Evolutionary conservation across 2,888 invertebrate species (phyloP), one percentile per base, ranked within the genome.

Genomic region (Eugnorisma glareosa): DNA sequence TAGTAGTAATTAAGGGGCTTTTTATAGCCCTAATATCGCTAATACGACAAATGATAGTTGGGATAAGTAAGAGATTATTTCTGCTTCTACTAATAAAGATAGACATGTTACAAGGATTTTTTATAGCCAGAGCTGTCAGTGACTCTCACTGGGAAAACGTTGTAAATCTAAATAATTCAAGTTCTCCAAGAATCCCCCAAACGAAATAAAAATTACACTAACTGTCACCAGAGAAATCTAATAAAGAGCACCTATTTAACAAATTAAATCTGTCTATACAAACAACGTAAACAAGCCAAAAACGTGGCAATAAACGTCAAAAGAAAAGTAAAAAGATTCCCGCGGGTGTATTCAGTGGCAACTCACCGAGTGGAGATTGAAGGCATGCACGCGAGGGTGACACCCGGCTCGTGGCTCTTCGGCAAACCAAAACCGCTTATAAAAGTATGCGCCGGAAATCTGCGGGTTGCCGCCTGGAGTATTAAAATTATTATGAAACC

Each of bases 401-500:
- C 93, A 93, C 90, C 83, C 92, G 88, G 72, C 43, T 93, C 93
- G 92, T 89, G 88, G 85, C 89, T 93, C 93, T 92, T 90, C 82
- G 87, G 92, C 90, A 91, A 92, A 89, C 91, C 89, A 90, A 90
- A 93, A 92, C 92, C 93, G 93, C 93, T 93, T 94, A 93, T 93
- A 93, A 92, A 94, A 94, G 93, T 94, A 94, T 94, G 93, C 93
- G 91, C 87, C 84, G 90, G 90, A 91, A 93, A 93, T 93, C 93
- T 91, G 89, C 89, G 88, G 83, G 87, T 89, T 90, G 90, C 90
- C 91, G 84, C 89, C 90, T 87, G 86, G 90, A 89, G 94, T 95
- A 96, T 96, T 96, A 96, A 96, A 96, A 96, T 96, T 95, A 96
- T 96, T 96, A 96, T 96, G 93, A 96, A 95, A 95, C 94, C 94